Percentiles rank a stretch among this genome's conserved stretches.
phyloP scores from a whole-genome alignment of 2,113 vertebrate genomes.

The Cryptomyrus ogoouensis region DNA sequence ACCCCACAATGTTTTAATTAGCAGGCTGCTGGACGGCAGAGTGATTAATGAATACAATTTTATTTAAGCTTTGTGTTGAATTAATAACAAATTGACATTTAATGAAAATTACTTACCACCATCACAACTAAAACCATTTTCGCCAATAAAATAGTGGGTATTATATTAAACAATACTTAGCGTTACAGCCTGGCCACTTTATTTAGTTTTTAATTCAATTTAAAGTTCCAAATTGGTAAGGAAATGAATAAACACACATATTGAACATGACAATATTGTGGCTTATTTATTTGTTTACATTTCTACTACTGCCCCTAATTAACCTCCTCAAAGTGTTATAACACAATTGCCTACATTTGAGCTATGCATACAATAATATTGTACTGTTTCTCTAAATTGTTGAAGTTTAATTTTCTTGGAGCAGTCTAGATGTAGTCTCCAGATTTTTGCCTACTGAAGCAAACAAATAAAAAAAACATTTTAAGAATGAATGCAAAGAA shows the following conservation, averaged over 20 bases:
- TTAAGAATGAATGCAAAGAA: background rate
- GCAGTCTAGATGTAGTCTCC: background rate
- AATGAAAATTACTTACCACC: slow-evolving; percentile 72
- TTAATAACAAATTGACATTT: slow-evolving; percentile 79
- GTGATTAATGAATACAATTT: slow-evolving; percentile 76
- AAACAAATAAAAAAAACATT: background rate
- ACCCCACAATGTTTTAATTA: slow-evolving; percentile 72
- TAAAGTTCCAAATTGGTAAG: slow-evolving; percentile 18
- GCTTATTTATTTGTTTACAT: background rate
- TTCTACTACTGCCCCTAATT: background rate
- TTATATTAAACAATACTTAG: slow-evolving; percentile 8
- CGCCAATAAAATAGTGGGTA: slow-evolving; percentile 14
- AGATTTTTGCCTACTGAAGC: background rate
- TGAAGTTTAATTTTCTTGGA: background rate
- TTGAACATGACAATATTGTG: slow-evolving; percentile 29
- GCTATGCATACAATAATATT: background rate
- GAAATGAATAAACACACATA: slow-evolving; percentile 27
- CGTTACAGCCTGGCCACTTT: background rate
- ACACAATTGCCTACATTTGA: background rate
- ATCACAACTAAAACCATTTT: slow-evolving; percentile 61
- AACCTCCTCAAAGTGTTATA: background rate
- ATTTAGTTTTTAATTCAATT: slow-evolving; percentile 16
- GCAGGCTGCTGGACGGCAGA: slow-evolving; percentile 62
- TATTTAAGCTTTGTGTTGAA: slow-evolving; percentile 71
- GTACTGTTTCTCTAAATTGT: background rate